Conservation (phyloP, 1,140 invertebrate genomes). For the Eufriesea mexicana region DNA sequence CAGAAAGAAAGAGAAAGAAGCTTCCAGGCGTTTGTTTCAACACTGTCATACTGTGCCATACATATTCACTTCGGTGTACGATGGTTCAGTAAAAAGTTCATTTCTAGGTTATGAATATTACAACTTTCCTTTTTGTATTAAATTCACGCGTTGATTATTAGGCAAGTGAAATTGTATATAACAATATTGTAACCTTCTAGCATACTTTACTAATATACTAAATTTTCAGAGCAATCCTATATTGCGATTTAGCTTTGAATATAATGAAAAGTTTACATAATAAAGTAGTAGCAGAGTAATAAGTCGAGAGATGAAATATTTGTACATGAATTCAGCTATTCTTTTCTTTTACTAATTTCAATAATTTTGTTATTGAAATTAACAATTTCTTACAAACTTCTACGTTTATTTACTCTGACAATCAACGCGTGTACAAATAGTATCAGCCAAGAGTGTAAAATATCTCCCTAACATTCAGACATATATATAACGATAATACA, state of each 20-base stretch:
- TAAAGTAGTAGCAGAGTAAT: no score
- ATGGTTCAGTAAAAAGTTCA: constrained; percentile 45
- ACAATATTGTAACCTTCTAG: no score
- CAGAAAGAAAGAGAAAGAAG: neutral
- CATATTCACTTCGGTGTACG: constrained; percentile 27
- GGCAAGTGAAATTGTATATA: constrained; percentile 36
- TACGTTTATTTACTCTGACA: neutral
- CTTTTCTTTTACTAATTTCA: neutral
- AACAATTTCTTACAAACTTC: neutral
- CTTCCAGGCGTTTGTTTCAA: neutral
- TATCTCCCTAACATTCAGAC: constrained; percentile 21
- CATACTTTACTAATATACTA: neutral
- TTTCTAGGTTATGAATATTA: neutral
- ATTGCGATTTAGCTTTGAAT: neutral
- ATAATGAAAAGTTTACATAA: neutral
- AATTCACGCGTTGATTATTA: constrained; percentile 24
- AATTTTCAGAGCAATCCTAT: neutral
- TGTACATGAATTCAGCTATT: neutral
- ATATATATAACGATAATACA: neutral
- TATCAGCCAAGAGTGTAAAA: constrained; percentile 40
- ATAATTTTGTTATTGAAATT: neutral
- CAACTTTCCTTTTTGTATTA: constrained; percentile 13
- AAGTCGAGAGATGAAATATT: neutral
- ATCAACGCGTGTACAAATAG: constrained; percentile 1
- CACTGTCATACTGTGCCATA: constrained; percentile 59